phyloP scores from a whole-genome alignment of 1,140 invertebrate species.

The Ridgeia piscesae region DNA sequence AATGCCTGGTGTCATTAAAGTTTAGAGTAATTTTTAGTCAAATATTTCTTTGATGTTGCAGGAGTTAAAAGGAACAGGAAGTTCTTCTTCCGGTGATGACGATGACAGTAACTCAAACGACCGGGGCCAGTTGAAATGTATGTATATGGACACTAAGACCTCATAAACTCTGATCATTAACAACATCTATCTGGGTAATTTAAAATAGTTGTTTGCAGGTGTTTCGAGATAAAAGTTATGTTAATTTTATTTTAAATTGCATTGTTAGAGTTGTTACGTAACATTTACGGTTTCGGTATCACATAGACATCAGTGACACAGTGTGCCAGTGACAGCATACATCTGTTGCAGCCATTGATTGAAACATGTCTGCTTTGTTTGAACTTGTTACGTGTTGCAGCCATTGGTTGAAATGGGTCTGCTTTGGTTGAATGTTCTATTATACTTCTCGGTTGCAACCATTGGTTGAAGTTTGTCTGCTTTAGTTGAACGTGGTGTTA shows the following conservation, averaged over 20 bases:
- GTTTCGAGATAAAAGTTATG: background rate
- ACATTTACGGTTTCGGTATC: background rate
- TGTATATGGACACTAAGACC: background rate
- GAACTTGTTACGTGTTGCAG: too few species aligned
- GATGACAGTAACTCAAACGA: background rate
- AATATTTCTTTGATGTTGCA: background rate
- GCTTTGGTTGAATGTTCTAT: too few species aligned
- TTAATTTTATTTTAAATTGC: background rate
- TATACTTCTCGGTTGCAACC: too few species aligned
- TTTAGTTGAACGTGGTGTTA: background rate
- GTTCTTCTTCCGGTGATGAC: background rate
- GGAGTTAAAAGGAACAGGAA: background rate
- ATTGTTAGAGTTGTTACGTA: background rate
- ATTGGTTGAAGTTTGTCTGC: too few species aligned
- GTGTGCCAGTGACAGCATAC: too few species aligned
- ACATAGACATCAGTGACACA: too few species aligned
- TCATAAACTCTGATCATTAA: background rate
- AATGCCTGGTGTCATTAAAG: too few species aligned
- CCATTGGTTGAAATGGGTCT: too few species aligned
- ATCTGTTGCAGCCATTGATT: too few species aligned
- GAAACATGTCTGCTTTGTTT: too few species aligned
- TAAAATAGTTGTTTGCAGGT: background rate
- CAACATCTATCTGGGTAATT: background rate
- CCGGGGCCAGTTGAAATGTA: background rate
- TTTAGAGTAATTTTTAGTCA: background rate